Evolutionary conservation across 1,140 invertebrate species (phyloP).

Genomic region (Tetramorium parvispinum): DNA sequence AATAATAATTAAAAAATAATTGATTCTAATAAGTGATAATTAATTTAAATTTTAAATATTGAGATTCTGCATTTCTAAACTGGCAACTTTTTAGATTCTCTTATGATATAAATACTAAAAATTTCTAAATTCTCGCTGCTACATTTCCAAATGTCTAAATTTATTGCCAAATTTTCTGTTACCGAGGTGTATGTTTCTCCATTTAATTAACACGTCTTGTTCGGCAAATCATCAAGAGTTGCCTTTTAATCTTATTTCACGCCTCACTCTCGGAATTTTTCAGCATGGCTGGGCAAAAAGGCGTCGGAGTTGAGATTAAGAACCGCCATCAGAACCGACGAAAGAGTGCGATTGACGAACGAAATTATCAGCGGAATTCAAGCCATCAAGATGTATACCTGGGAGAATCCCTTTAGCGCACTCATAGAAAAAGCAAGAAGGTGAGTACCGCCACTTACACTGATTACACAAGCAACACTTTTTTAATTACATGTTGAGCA

Average conservation of each 20-base stretch:
- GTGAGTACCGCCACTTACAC: constrained; percentile 78
- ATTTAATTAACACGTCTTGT: not conserved
- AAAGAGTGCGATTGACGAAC: constrained; percentile 93
- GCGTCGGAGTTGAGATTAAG: constrained; percentile 86
- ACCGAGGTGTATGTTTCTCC: not conserved
- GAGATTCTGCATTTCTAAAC: not conserved
- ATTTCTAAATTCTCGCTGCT: not conserved
- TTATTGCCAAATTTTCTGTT: not conserved
- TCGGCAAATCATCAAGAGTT: not conserved
- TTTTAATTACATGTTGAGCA: constrained; percentile 72
- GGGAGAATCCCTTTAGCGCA: constrained; percentile 93
- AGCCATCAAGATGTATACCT: constrained; percentile 96
- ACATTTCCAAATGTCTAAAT: not conserved
- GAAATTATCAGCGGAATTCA: constrained; percentile 93
- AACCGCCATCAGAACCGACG: constrained; percentile 91
- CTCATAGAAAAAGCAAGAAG: constrained; percentile 87
- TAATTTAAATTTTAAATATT: not conserved
- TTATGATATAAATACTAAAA: not conserved
- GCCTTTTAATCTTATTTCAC: not conserved
- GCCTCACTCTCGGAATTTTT: constrained; percentile 34
- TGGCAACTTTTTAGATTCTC: not conserved
- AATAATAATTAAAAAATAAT: constrained; percentile 1
- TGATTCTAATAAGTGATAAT: not conserved
- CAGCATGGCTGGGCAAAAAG: constrained; percentile 90
- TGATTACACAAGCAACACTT: not conserved